Conservation (phyloP, 2,888 invertebrate species). For the Petrophora chlorosata region DNA sequence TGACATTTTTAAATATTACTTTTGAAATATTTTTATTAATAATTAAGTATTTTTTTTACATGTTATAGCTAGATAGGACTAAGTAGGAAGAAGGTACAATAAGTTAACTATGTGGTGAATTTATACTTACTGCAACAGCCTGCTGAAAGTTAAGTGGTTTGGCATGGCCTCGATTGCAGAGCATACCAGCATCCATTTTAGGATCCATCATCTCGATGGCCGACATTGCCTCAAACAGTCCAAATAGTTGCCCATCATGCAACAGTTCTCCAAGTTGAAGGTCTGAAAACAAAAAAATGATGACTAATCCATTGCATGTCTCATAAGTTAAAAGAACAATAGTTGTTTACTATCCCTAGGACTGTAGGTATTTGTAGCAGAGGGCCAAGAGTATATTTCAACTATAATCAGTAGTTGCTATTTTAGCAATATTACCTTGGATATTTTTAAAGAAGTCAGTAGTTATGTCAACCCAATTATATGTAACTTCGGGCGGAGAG, state of each 20-base stretch:
- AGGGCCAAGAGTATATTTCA: too few relatives aligned
- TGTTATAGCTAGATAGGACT: too few relatives aligned
- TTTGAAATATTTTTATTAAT: too few relatives aligned
- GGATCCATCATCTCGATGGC: constrained; percentile 99
- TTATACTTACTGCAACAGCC: constrained; percentile 88
- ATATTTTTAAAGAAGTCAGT: constrained; percentile 75
- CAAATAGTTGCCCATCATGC: constrained; percentile 93
- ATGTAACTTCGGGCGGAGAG: constrained; percentile 73
- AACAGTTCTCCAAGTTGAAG: constrained; percentile 94
- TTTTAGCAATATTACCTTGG: constrained; percentile 63
- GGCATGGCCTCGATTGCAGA: constrained; percentile 93
- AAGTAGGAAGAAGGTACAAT: too few relatives aligned
- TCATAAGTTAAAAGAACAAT: too few relatives aligned
- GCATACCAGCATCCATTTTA: constrained; percentile 99
- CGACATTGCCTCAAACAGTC: constrained; percentile 99
- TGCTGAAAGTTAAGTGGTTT: constrained; percentile 94
- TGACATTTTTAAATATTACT: too few relatives aligned
- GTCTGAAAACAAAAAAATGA: constrained; percentile 83
- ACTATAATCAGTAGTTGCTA: too few relatives aligned
- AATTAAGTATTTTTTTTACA: too few relatives aligned
- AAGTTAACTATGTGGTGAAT: too few relatives aligned
- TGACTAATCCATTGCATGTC: too few relatives aligned
- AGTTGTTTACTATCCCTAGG: too few relatives aligned
- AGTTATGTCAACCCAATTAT: constrained; percentile 89
- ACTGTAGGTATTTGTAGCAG: too few relatives aligned